Conservation (phyloP, 2,888 invertebrate genomes). For the Cryptus viduatorius region DNA sequence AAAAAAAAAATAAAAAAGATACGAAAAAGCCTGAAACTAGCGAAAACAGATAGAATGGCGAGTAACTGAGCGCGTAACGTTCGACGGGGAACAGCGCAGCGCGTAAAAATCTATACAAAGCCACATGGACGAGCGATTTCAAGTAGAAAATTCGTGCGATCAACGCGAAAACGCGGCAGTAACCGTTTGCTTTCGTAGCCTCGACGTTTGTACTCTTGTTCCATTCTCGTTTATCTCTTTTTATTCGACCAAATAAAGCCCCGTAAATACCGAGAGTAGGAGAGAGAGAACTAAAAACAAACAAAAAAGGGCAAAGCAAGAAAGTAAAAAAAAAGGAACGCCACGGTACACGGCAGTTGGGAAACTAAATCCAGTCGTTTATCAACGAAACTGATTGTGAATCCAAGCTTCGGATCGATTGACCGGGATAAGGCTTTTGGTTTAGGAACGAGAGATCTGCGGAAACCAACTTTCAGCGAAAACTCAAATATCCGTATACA, state of each 20-base stretch:
- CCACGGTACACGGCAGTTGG: neutral
- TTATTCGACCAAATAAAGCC: slow-evolving; percentile 18
- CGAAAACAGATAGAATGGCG: neutral
- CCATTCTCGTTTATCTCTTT: slow-evolving; percentile 9
- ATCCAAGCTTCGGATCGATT: slow-evolving; percentile 13
- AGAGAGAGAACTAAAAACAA: neutral
- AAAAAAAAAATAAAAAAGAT: neutral
- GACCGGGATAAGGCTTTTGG: slow-evolving; percentile 18
- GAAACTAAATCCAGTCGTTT: slow-evolving; percentile 41
- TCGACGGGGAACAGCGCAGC: neutral
- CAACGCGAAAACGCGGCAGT: slow-evolving; percentile 19
- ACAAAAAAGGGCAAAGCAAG: neutral
- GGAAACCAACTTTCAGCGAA: slow-evolving; percentile 11
- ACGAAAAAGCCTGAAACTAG: neutral
- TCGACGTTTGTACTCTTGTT: neutral
- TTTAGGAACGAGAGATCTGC: slow-evolving; percentile 19
- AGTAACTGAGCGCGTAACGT: neutral
- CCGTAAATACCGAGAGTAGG: slow-evolving; percentile 2
- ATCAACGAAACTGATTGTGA: slow-evolving; percentile 49
- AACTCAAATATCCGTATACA: neutral
- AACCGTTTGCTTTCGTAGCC: slow-evolving; percentile 21
- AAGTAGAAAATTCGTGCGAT: slow-evolving; percentile 31
- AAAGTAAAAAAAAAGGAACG: neutral
- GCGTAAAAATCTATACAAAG: slow-evolving; percentile 1
- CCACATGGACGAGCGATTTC: neutral